These are phyloP conservation scores for Actinia equina DNA, from an alignment of 64 coral and sea anemone genomes.

Conservation along the genomic window DNA sequence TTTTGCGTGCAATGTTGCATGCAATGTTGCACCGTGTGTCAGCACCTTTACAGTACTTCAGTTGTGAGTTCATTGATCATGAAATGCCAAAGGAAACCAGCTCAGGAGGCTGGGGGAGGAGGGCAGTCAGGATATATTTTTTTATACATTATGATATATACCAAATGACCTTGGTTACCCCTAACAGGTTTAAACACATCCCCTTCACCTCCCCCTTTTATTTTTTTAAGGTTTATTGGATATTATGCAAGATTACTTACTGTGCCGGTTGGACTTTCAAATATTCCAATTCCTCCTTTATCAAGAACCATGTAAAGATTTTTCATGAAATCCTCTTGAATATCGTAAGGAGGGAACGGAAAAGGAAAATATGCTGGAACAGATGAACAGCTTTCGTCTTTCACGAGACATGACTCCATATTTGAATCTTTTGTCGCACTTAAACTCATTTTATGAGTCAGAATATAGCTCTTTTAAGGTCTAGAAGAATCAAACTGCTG, in stretches of 20 bases:
- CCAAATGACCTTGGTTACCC: not conserved
- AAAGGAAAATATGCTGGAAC: constrained; percentile 72
- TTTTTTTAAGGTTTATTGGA: not conserved
- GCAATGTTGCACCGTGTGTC: no score
- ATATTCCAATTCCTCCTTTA: constrained; percentile 81
- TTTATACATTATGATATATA: not conserved
- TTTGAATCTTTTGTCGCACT: not conserved
- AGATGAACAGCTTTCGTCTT: not conserved
- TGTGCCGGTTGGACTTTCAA: constrained; percentile 97
- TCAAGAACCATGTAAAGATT: constrained; percentile 75
- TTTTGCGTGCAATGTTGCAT: no score
- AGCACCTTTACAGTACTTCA: no score
- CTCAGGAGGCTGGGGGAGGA: no score
- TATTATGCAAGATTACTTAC: constrained; percentile 37
- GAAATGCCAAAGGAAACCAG: no score
- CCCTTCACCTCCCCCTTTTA: not conserved
- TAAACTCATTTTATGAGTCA: not conserved
- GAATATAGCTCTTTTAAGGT: not conserved
- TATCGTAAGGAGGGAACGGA: constrained; percentile 99
- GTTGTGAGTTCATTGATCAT: no score
- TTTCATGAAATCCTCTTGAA: constrained; percentile 96
- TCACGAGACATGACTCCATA: not conserved
- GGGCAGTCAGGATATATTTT: not conserved
- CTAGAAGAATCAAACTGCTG: not conserved
- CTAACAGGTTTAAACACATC: not conserved